phyloP scores from a whole-genome alignment of 2,888 invertebrate species.

The Hyalella azteca region DNA sequence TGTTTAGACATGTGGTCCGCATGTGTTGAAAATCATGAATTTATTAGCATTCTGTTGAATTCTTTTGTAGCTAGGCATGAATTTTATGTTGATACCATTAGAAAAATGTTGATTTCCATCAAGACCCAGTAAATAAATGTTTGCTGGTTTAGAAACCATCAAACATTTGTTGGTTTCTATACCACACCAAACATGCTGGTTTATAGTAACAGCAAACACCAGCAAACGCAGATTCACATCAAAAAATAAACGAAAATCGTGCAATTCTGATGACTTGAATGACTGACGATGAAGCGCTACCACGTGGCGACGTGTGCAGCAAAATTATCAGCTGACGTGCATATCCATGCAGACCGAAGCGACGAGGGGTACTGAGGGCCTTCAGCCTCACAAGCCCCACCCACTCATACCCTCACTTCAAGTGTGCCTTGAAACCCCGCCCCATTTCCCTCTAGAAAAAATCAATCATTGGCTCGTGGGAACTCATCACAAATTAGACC shows the following conservation, averaged over 20 bases:
- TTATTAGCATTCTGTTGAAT: too few species aligned
- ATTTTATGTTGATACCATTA: too few species aligned
- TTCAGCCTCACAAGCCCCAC: neutral
- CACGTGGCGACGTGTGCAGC: conserved; percentile 8
- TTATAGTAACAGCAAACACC: neutral
- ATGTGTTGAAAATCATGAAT: too few species aligned
- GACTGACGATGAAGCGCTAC: neutral
- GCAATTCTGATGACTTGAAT: neutral
- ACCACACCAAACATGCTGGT: too few species aligned
- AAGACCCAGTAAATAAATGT: too few species aligned
- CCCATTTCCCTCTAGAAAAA: conserved; percentile 11
- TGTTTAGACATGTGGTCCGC: too few species aligned
- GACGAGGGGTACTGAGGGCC: neutral
- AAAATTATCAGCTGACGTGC: neutral
- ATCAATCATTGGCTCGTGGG: conserved; percentile 36
- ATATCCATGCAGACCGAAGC: neutral
- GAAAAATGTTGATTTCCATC: too few species aligned
- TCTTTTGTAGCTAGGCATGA: too few species aligned
- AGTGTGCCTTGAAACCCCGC: conserved; percentile 37
- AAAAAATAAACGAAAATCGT: neutral
- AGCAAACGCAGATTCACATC: neutral
- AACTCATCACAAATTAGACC: conserved; percentile 39
- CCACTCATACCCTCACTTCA: conserved; percentile 50
- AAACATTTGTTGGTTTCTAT: too few species aligned
- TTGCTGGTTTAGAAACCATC: too few species aligned